Conservation (phyloP, 92 coral and sea anemone genomes). For the Virgularia gustaviana region DNA sequence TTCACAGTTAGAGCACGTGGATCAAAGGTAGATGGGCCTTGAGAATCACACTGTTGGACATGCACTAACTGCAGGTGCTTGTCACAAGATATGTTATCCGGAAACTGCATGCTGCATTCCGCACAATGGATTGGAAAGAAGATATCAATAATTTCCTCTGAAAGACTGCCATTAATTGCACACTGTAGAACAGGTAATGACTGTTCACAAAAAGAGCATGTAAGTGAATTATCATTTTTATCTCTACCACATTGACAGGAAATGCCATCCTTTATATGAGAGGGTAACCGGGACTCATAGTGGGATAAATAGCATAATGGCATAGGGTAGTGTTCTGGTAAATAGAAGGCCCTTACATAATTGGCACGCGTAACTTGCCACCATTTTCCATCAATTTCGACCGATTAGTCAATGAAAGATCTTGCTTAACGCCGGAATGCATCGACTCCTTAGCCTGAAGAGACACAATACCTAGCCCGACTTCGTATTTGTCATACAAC, state of each 20-base stretch:
- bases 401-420: slow-evolving; percentile 39
- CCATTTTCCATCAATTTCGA: slow-evolving; percentile 57
- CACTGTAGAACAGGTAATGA: background rate
- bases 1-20: too few relatives aligned
- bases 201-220: background rate
- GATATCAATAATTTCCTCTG: background rate
- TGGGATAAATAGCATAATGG: slow-evolving; percentile 48
- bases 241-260: slow-evolving; percentile 47
- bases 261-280: slow-evolving; percentile 22
- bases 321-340: slow-evolving; percentile 58
- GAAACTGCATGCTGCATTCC: background rate
- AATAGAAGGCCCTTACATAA: slow-evolving; percentile 57
- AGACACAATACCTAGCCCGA: too few relatives aligned
- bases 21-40: too few relatives aligned
- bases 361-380: slow-evolving; percentile 58
- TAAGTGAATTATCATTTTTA: background rate
- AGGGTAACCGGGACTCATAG: slow-evolving; percentile 43
- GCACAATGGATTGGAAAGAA: background rate
- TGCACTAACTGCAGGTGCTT: background rate
- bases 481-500: slow-evolving; percentile 36
- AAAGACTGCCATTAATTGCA: background rate
- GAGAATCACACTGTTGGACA: too few relatives aligned
- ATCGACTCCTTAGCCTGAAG: slow-evolving; percentile 59
- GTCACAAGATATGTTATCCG: background rate
- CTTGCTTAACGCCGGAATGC: slow-evolving; percentile 53